phyloP scores from a whole-genome alignment of 92 coral and sea anemone genomes.

The Nematostella vectensis region DNA sequence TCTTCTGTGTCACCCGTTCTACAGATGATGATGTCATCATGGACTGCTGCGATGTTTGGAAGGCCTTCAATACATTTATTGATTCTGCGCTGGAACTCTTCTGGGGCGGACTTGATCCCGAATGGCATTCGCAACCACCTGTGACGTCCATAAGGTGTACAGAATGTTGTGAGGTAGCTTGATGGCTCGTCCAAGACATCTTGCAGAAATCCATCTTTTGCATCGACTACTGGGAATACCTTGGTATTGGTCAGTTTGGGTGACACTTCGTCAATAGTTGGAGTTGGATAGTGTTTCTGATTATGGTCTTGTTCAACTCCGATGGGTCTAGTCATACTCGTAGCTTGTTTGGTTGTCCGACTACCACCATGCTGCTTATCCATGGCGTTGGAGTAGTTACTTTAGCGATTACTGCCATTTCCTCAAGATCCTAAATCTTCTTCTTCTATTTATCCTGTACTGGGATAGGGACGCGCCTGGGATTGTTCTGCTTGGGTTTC shows the following conservation, averaged over 20 bases:
- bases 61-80: constrained; percentile 1
- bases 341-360: no score
- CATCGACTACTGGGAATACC: constrained; percentile 1
- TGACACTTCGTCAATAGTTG: background rate
- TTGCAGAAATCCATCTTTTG: constrained; percentile 36
- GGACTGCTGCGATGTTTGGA: constrained; percentile 16
- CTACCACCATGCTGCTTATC: no score
- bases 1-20: constrained; percentile 20
- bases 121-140: constrained; percentile 38
- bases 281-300: background rate
- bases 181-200: constrained; percentile 29
- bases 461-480: no score
- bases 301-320: constrained; percentile 12
- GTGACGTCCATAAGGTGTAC: constrained; percentile 5
- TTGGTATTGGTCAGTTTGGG: background rate
- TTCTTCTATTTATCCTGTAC: constrained; percentile 20
- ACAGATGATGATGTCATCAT: constrained; percentile 20
- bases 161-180: constrained; percentile 32
- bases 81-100: constrained; percentile 21
- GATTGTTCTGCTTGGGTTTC: no score
- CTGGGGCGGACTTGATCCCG: constrained; percentile 27
- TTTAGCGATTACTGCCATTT: no score
- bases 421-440: constrained; percentile 30
- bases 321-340: no score
- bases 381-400: no score